Percentiles rank a stretch among this genome's conserved stretches.
These are phyloP conservation scores for Babylonia areolata DNA, from an alignment of 1,140 invertebrate species.

Conservation along the genomic window DNA sequence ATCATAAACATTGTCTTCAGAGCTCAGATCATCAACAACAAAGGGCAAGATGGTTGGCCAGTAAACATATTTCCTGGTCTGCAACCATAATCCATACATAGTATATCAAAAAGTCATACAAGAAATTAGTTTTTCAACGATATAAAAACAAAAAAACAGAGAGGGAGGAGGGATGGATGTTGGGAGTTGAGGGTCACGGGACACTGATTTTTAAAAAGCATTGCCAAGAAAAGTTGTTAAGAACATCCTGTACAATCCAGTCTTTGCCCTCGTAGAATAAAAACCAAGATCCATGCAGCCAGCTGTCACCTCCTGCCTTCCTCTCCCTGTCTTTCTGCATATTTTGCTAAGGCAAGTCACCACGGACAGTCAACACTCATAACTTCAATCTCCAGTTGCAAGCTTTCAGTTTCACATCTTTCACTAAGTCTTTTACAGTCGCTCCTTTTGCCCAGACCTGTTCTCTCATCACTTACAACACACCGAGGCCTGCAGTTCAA, in stretches of 20 bases:
- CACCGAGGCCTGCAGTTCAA: not conserved
- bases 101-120: not conserved
- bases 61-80: slow-evolving; percentile 12
- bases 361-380: not conserved
- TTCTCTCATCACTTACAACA: not conserved
- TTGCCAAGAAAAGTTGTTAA: not conserved
- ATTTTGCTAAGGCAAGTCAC: not conserved
- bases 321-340: not conserved
- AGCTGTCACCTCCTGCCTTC: too few relatives aligned
- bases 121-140: not conserved
- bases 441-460: not conserved
- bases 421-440: not conserved
- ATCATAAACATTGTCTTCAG: not conserved
- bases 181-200: too few relatives aligned
- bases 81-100: slow-evolving; percentile 3
- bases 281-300: not conserved
- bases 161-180: not conserved
- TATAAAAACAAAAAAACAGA: not conserved
- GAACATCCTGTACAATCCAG: not conserved
- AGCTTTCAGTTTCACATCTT: not conserved
- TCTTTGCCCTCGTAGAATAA: not conserved
- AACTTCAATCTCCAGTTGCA: not conserved
- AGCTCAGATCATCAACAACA: not conserved
- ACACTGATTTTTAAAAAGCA: not conserved
- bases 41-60: not conserved